Evolutionary conservation across 2,113 vertebrate genomes (phyloP), one percentile per base, ranked within the genome.

Genomic region (Eptesicus fuscus): DNA sequence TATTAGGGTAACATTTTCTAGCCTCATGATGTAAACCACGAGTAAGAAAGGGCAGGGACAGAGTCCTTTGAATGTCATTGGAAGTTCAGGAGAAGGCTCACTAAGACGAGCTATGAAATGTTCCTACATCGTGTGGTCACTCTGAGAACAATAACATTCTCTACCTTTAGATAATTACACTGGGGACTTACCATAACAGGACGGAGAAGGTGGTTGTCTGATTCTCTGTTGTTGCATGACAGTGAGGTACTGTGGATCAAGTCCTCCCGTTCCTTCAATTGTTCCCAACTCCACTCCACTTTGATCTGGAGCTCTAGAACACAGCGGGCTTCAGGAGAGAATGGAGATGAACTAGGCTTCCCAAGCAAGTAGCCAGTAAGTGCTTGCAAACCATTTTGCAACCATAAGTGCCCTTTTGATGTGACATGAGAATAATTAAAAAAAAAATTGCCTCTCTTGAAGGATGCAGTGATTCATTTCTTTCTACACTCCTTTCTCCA

Each of bases 401-500:
- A 63, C 35, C 61, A 42, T 80, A 87, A 90, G 70, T 86, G 20
- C 7, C 23, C 77, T 88, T 96, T 90, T 88, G 88, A 94, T 95
- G 92, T 88, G 83, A 79, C 32, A 35, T 30, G 56, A 74, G 53
- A 92, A 92, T 96, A 91, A 56, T 80, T 59, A 56, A 53, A 83
- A 63, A 83, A 83, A 63, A 80, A 85, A 47, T 71, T 32, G 37
- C 23, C 71, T 86, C 59, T 83, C 44, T 80, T 69, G 63, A 94
- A 96, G 63, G 47, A 71, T 30, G 63, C 65, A 32, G 63, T 63
- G 93, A 94, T 84, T 95, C 65, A 59, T 89, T 88, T 91, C 85
- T 93, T 95, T 95, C 89, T 92, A 78, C 13, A 88, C 16, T 47
- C 86, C 80, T 84, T 91, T 89, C 74, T 40, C 49, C n/a, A 77